These are phyloP conservation scores for Corythornis vintsioides DNA, from an alignment of 2,113 vertebrate genomes.

Conservation along the genomic window DNA sequence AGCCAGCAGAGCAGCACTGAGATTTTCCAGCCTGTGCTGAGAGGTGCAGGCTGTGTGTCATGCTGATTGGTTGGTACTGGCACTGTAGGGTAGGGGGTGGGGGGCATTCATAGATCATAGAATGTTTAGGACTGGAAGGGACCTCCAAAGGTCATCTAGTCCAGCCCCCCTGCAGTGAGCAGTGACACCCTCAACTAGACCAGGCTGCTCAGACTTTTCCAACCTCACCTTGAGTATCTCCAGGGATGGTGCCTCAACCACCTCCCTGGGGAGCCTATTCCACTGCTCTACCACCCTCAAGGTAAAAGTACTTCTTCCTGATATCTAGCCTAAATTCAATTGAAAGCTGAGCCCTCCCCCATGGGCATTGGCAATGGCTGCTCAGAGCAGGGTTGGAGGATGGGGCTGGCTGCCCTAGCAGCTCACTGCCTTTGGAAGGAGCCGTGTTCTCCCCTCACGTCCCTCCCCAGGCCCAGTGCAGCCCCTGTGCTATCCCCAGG, in stretches of 20 bases:
- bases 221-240: no score
- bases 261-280: no score
- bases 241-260: no score
- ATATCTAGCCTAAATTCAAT: background rate
- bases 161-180: no score
- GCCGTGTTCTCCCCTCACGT: background rate
- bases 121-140: no score
- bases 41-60: background rate
- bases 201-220: no score
- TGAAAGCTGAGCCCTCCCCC: background rate
- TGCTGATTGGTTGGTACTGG: background rate
- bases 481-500: background rate
- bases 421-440: background rate
- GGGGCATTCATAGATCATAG: background rate
- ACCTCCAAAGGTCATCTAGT: no score
- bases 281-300: no score
- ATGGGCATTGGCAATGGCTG: background rate
- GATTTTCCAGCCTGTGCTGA: background rate
- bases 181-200: no score
- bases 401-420: background rate
- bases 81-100: accelerated
- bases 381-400: background rate
- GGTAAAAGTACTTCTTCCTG: no score
- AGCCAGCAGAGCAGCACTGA: background rate
- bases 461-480: background rate